A percentile compares a stretch with the other conserved stretches of the same genome.
Conservation (phyloP, 1,140 invertebrate species). For the Macrostomum lignano region DNA sequence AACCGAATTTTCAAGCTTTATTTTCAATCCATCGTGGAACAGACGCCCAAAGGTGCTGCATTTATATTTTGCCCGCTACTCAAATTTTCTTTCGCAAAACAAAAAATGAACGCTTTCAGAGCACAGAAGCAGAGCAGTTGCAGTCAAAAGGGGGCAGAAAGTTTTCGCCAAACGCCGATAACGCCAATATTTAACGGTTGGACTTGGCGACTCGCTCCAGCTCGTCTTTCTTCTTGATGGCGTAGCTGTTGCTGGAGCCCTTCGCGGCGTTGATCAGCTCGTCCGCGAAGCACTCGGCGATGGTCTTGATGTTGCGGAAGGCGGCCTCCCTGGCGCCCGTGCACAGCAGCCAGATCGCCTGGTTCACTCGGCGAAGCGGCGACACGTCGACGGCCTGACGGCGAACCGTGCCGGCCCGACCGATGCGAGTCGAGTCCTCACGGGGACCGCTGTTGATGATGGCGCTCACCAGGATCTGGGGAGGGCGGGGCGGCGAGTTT, state of each 20-base stretch:
- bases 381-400: conserved; percentile 97
- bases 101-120: too few relatives aligned
- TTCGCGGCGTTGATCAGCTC: conserved; percentile 98
- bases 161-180: too few relatives aligned
- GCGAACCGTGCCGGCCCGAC: conserved; percentile 89
- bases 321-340: conserved; percentile 92
- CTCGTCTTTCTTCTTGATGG: conserved; percentile 99
- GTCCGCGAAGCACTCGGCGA: conserved; percentile 95
- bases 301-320: conserved; percentile 97
- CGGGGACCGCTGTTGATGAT: conserved; percentile 96
- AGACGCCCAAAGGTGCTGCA: too few relatives aligned
- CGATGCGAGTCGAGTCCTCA: conserved; percentile 98
- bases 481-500: too few relatives aligned
- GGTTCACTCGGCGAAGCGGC: conserved; percentile 81
- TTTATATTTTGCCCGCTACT: too few relatives aligned
- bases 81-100: too few relatives aligned
- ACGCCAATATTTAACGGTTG: conserved; percentile 82
- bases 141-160: too few relatives aligned
- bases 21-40: too few relatives aligned
- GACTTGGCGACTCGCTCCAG: conserved; percentile 98
- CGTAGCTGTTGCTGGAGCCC: conserved; percentile 76
- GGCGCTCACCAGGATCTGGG: conserved; percentile 76
- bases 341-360: conserved; percentile 92
- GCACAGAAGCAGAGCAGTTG: too few relatives aligned
- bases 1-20: too few relatives aligned